phyloP scores from a whole-genome alignment of 2,797 vertebrate genomes.

The Eurystomus glaucurus region DNA sequence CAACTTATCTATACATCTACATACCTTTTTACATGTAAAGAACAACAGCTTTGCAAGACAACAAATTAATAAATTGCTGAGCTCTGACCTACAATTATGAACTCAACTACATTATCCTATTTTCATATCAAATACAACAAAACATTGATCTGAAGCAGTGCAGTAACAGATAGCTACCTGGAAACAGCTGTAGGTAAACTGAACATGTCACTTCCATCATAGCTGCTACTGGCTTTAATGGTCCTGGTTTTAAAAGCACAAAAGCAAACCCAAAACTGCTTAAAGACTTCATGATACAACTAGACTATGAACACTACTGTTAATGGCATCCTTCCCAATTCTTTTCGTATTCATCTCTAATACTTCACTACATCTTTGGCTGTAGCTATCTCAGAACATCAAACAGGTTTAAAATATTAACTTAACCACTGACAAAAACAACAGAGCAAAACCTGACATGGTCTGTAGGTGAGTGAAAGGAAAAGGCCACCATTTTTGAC shows the following conservation, averaged over 20 bases:
- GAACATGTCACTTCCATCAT: background rate
- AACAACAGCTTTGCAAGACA: background rate
- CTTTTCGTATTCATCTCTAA: background rate
- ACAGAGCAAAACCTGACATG: background rate
- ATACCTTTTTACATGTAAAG: background rate
- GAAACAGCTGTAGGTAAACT: background rate
- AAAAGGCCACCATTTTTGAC: slow-evolving; percentile 79
- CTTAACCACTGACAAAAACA: background rate
- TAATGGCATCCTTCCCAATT: background rate
- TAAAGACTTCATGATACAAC: background rate
- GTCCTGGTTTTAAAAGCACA: background rate
- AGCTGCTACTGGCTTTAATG: background rate
- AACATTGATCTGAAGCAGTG: background rate
- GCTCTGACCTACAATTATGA: background rate
- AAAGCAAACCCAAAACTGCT: background rate
- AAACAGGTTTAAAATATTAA: background rate
- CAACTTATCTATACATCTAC: background rate
- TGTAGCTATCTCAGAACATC: background rate
- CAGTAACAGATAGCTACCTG: background rate
- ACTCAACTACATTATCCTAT: background rate
- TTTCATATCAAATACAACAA: background rate
- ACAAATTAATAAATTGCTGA: background rate
- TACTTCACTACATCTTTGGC: background rate
- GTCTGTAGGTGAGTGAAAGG: slow-evolving; percentile 53
- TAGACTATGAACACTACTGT: background rate